Percentiles rank a stretch among this genome's conserved stretches.
phyloP scores from a whole-genome alignment of 2,797 vertebrate species.

The Chelmon rostratus region DNA sequence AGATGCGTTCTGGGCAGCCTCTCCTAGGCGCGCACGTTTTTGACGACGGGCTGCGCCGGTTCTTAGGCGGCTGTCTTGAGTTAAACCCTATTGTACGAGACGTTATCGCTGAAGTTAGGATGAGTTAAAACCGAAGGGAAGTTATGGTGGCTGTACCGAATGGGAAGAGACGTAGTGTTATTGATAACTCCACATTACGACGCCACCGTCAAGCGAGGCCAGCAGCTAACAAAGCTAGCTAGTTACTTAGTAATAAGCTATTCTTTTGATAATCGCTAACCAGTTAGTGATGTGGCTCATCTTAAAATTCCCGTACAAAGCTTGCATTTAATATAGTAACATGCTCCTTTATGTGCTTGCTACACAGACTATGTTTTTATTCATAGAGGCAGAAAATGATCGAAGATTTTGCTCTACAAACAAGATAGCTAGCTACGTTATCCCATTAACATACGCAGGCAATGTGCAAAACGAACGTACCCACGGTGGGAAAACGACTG shows the following conservation, averaged over 20 bases:
- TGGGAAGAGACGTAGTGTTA: not conserved
- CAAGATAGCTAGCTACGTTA: too few relatives aligned
- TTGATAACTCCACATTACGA: not conserved
- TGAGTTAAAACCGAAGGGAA: accelerated
- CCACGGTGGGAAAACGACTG: conserved; percentile 61
- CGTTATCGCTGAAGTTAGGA: not conserved
- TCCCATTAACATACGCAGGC: conserved; percentile 1
- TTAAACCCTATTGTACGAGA: conserved; percentile 15
- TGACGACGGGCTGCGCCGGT: conserved; percentile 52
- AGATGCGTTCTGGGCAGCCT: conserved; percentile 71
- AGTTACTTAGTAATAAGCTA: conserved; percentile 34
- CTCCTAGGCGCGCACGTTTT: conserved; percentile 78
- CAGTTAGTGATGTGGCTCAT: not conserved
- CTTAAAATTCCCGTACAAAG: not conserved
- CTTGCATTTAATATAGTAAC: not conserved
- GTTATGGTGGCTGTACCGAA: not conserved
- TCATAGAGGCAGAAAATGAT: accelerated
- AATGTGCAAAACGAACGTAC: conserved; percentile 73
- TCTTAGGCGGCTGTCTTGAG: not conserved
- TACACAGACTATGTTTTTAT: not conserved
- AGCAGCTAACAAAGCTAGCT: conserved; percentile 21
- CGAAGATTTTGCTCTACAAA: not conserved
- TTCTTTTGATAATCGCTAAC: not conserved
- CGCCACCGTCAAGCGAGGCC: conserved; percentile 22
- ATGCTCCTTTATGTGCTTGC: accelerated